Conservation (phyloP, 2,888 invertebrate genomes). For the Cyaniris semiargus region DNA sequence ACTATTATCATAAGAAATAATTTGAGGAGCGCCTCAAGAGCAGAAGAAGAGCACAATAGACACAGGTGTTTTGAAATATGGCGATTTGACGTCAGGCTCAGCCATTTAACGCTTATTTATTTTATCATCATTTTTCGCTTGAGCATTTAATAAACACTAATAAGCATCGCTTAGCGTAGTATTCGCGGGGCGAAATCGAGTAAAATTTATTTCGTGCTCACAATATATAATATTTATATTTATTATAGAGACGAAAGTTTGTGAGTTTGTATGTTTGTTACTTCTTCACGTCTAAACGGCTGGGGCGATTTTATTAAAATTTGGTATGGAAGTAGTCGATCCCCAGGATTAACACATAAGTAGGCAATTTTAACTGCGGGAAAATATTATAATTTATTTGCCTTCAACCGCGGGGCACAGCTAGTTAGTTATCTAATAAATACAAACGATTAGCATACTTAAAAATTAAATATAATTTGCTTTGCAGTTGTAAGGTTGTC, state of each 20-base stretch:
- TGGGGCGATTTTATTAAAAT: too few relatives aligned
- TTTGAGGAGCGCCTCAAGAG: background rate
- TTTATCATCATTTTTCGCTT: conserved; percentile 19
- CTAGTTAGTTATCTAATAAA: background rate
- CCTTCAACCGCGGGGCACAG: too few relatives aligned
- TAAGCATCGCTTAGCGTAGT: conserved; percentile 6
- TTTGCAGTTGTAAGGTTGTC: conserved; percentile 3
- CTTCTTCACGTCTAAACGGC: too few relatives aligned
- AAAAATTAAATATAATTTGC: conserved; percentile 21
- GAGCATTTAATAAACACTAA: background rate
- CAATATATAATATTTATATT: background rate
- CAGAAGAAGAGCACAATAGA: background rate
- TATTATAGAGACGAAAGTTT: background rate
- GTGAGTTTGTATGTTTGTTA: too few relatives aligned
- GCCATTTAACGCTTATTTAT: conserved; percentile 20
- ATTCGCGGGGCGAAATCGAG: background rate
- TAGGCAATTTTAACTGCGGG: too few relatives aligned
- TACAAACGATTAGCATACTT: background rate
- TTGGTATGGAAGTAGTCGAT: too few relatives aligned
- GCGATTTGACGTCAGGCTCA: conserved; percentile 37
- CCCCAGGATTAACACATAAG: too few relatives aligned
- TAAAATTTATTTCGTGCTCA: background rate
- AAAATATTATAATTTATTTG: too few relatives aligned
- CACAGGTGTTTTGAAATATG: conserved; percentile 33
- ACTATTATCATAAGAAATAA: background rate